Conservation (phyloP, 2,888 invertebrate species). For the Neocrepidodera transversa region DNA sequence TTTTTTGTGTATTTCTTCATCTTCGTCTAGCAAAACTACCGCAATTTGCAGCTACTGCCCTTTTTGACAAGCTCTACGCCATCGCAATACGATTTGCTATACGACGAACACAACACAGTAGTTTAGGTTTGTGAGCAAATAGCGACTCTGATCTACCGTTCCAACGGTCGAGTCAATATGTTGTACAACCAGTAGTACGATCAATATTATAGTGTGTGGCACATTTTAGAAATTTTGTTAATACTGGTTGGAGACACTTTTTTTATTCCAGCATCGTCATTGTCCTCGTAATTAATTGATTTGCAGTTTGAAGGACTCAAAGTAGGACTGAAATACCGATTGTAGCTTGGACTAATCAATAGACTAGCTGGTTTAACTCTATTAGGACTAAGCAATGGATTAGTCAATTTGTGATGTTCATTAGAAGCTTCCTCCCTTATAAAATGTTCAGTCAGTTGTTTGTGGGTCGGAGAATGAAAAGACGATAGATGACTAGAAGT, state of each 20-base stretch:
- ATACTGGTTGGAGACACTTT: conserved; percentile 42
- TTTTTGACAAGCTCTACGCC: too few relatives aligned
- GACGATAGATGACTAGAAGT: conserved; percentile 53
- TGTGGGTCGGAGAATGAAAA: conserved; percentile 42
- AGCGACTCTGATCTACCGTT: too few relatives aligned
- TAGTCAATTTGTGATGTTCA: conserved; percentile 21
- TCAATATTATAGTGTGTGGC: too few relatives aligned
- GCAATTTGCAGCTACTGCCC: too few relatives aligned
- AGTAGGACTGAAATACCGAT: conserved; percentile 19
- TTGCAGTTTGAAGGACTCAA: conserved; percentile 46
- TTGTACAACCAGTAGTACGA: too few relatives aligned
- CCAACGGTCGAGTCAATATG: too few relatives aligned
- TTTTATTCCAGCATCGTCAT: conserved; percentile 31
- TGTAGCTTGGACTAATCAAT: conserved; percentile 28
- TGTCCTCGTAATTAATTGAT: conserved; percentile 23
- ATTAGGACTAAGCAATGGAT: conserved; percentile 31
- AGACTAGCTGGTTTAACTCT: conserved; percentile 32
- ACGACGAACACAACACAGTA: too few relatives aligned
- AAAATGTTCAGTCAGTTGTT: conserved; percentile 43
- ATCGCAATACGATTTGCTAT: too few relatives aligned
- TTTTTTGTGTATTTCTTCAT: too few relatives aligned
- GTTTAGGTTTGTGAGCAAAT: too few relatives aligned
- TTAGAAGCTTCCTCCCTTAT: too few relatives aligned
- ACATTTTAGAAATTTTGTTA: conserved; percentile 72
- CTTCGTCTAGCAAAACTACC: too few relatives aligned